Base-by-base conservation (phyloP, 2,888 invertebrate species). In the Papilio demoleus region DNA sequence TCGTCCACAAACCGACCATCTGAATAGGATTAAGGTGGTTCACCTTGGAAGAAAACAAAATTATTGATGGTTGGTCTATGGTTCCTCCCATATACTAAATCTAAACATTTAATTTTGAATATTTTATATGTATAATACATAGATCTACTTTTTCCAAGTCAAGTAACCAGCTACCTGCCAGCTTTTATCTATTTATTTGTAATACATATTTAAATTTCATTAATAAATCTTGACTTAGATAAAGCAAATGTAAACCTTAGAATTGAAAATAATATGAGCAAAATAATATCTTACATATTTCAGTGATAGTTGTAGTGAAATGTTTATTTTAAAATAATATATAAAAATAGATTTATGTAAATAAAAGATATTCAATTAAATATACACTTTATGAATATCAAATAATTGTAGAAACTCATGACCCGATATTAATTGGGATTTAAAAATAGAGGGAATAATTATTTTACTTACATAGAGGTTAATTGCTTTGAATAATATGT, bases 1-100 rank as follows among this genome's bases (percentile, higher is more conserved):
- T 79, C 81, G 76, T 77, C 71, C 74, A 69, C 62, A 70, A 70
- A 56, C 67, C 61, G 50, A 69, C 65, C 63, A 53, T 60, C 65
- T 42, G 22, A 50, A 38, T 68, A 64, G 68, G 27, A 68, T 59
- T 50, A 63, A 36, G 47, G 38, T 40, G 45, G 34, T 40, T 42
- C 58, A 36, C 45, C 19, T 34, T 22, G 34, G 45, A 59, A 58
- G 34, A 5, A n/a, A 50, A 53, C 9, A 45, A n/a, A 24, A 53
- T 56, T 31, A 14, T 27, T 40, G 24, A 47, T 34, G 65, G 61
- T 53, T 31, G 60, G 65, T 22, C 27, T 60, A 22, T 47, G 59
- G 22, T 60, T 63, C 19, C n/a, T 40, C 45, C 22, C 27, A 27
- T 22, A 31, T 40, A 17, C 8, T 65, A 65, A 6, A 22, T 38